phyloP scores from a whole-genome alignment of 2,797 vertebrate genomes.

The Alcedo atthis region DNA sequence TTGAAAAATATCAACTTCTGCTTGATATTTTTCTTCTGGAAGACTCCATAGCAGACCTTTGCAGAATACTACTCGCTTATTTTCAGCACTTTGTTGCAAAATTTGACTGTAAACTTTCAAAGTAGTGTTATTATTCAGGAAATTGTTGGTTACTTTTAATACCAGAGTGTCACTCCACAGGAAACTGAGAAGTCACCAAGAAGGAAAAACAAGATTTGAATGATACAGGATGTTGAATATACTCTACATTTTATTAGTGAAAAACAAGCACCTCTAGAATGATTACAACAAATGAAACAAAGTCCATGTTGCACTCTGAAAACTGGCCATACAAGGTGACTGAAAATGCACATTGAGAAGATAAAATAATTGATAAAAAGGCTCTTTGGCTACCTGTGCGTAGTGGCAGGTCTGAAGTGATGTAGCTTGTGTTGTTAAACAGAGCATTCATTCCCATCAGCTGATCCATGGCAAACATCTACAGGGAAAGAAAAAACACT shows the following conservation, averaged over 20 bases:
- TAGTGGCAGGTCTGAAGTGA: slow-evolving; percentile 73
- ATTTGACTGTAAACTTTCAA: slow-evolving; percentile 15
- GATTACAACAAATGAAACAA: not conserved
- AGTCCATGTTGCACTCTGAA: not conserved
- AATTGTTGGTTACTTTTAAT: slow-evolving; percentile 42
- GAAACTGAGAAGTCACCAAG: slow-evolving; percentile 46
- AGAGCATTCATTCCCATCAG: slow-evolving; percentile 72
- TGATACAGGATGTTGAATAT: slow-evolving; percentile 61
- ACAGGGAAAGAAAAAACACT: slow-evolving; percentile 5
- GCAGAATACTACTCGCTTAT: not conserved
- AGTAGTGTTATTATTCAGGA: slow-evolving; percentile 48
- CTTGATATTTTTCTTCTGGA: not conserved
- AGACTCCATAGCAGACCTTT: not conserved
- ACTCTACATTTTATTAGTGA: not conserved
- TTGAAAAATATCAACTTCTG: not conserved
- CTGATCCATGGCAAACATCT: slow-evolving; percentile 78
- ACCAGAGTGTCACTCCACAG: slow-evolving; percentile 44
- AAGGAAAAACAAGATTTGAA: slow-evolving; percentile 46
- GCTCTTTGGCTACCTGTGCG: slow-evolving; percentile 69
- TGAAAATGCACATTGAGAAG: not conserved
- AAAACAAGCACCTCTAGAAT: slow-evolving; percentile 15
- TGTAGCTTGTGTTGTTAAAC: slow-evolving; percentile 75
- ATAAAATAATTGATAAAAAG: not conserved
- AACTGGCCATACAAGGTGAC: not conserved
- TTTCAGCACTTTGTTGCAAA: not conserved